Evolutionary conservation across 2,113 vertebrate species (phyloP).

Genomic region (Aspidoscelis tigris): DNA sequence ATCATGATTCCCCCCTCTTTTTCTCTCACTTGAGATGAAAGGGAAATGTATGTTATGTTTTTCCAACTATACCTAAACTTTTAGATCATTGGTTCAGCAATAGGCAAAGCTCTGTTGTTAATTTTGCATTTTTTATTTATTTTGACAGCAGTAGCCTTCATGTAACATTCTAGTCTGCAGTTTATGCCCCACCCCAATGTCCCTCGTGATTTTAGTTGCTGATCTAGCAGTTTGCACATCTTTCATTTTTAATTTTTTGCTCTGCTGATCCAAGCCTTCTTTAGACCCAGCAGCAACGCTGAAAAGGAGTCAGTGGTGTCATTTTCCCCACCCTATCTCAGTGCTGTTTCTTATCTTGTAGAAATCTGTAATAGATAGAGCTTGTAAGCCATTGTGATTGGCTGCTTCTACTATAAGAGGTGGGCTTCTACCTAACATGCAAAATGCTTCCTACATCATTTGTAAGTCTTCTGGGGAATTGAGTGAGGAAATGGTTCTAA

Average conservation of each 20-base stretch:
- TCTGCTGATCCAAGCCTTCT: constrained; percentile 32
- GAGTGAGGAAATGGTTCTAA: background rate
- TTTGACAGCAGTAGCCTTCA: background rate
- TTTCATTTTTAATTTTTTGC: constrained; percentile 39
- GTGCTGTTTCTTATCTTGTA: background rate
- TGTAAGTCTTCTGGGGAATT: background rate
- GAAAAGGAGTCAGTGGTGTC: background rate
- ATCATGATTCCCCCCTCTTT: background rate
- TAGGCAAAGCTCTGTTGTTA: background rate
- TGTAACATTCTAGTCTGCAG: background rate
- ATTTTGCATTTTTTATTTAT: background rate
- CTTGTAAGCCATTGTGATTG: background rate
- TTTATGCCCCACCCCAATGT: background rate
- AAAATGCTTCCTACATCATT: background rate
- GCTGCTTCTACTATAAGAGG: background rate
- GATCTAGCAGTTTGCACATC: constrained; percentile 28
- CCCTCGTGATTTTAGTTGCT: constrained; percentile 9
- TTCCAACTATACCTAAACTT: background rate
- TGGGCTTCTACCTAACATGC: background rate
- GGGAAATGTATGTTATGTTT: background rate
- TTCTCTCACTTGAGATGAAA: background rate
- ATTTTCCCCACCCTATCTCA: background rate
- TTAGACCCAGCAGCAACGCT: constrained; percentile 17
- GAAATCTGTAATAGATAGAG: background rate
- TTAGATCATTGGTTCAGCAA: background rate